phyloP scores from a whole-genome alignment of 2,113 vertebrate species.

The Zeus faber region DNA sequence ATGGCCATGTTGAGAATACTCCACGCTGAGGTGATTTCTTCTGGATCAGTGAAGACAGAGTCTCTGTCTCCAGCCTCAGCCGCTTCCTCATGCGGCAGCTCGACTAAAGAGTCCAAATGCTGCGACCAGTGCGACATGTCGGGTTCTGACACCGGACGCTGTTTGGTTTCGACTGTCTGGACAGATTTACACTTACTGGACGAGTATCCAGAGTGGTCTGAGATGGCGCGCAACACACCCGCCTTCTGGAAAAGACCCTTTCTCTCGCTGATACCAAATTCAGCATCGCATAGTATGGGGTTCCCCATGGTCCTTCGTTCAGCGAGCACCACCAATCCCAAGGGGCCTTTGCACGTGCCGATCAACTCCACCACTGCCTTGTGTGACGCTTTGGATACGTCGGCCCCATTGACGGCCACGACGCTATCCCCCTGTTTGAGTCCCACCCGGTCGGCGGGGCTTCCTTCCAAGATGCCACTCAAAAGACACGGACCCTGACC shows the following conservation, averaged over 20 bases:
- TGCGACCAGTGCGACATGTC: slow-evolving; percentile 71
- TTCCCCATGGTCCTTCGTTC: slow-evolving; percentile 65
- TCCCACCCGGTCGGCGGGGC: slow-evolving; percentile 86
- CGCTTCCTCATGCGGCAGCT: slow-evolving; percentile 66
- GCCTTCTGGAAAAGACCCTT: slow-evolving; percentile 80
- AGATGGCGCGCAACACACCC: slow-evolving; percentile 83
- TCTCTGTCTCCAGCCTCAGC: slow-evolving; percentile 60
- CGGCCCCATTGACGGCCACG: slow-evolving; percentile 84
- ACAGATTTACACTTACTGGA: slow-evolving; percentile 31
- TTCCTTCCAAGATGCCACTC: slow-evolving; percentile 87
- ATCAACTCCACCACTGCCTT: slow-evolving; percentile 91
- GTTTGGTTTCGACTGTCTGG: slow-evolving; percentile 59
- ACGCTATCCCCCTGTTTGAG: slow-evolving; percentile 89
- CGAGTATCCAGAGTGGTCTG: slow-evolving; percentile 76
- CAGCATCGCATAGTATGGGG: slow-evolving; percentile 84
- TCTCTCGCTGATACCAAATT: slow-evolving; percentile 69
- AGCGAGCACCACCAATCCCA: slow-evolving; percentile 82
- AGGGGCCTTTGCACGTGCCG: slow-evolving; percentile 83
- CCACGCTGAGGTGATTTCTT: slow-evolving; percentile 79
- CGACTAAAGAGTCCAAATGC: slow-evolving; percentile 47
- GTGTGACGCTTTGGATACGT: slow-evolving; percentile 82
- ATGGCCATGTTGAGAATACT: slow-evolving; percentile 86
- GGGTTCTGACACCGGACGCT: slow-evolving; percentile 81
- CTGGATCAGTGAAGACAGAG: slow-evolving; percentile 72
- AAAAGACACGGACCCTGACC: slow-evolving; percentile 90